These are phyloP conservation scores for Porphyrio hochstetteri DNA, from an alignment of 2,113 vertebrate species.

Conservation along the genomic window DNA sequence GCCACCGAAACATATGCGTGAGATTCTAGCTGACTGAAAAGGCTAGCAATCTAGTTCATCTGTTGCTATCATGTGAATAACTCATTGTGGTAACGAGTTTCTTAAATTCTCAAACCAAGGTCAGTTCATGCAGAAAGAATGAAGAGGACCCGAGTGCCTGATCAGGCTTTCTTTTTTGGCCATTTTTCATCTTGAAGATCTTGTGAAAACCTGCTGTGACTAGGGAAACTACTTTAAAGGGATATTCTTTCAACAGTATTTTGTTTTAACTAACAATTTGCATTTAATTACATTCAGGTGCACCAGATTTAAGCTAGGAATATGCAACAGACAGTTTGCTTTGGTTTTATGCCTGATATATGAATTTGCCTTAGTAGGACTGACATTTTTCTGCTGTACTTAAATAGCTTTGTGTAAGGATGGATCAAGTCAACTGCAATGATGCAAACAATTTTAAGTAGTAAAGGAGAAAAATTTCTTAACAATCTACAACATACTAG, in stretches of 20 bases:
- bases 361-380: background rate
- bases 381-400: background rate
- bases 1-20: background rate
- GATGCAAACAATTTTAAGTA: background rate
- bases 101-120: background rate
- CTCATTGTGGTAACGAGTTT: background rate
- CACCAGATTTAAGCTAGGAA: background rate
- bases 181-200: background rate
- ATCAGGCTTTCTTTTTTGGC: background rate
- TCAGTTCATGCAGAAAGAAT: background rate
- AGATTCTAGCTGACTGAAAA: background rate
- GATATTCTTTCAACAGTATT: background rate
- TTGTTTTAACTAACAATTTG: background rate
- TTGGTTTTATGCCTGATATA: background rate
- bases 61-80: background rate
- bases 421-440: background rate
- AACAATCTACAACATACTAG: background rate
- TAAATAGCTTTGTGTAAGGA: background rate
- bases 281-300: background rate
- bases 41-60: background rate
- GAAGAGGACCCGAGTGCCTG: background rate
- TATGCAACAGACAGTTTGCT: background rate
- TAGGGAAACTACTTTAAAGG: background rate
- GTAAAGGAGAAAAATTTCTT: background rate
- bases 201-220: background rate